Evolutionary conservation across 2,888 invertebrate species (phyloP), one percentile per base, ranked within the genome.

Genomic region (Allacma fusca): DNA sequence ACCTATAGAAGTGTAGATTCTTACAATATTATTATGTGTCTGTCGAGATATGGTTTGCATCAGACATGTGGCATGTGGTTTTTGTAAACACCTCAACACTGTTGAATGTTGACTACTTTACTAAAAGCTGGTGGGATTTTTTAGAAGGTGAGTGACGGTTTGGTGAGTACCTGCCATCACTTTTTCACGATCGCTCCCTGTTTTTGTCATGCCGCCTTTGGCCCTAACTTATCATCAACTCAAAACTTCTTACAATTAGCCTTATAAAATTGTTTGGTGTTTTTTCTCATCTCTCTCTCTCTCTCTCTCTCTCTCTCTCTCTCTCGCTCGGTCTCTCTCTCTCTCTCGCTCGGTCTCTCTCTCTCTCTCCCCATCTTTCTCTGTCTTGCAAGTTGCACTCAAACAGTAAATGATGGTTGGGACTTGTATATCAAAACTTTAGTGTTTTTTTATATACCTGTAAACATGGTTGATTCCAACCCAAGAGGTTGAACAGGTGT

Each of bases 261-360:
- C 73, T 62, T 73, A 73, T 73, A 64, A 64, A 73, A 73, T 40
- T 62, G 73, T 24, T 64, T 73, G 12, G 23, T 40, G 34, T 67
- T 67, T 67, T 68, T 34, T 19, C 29, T 13, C 28, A n/a, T 28
- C 21, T 24, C 29, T 26, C 43, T 43, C 21, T 26, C 28, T 21
- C 57, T 12, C 1, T 62, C 16, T 62, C 62, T 62, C 62, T 62
- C 62, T 24, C 13, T 62, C 24, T 24, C 62, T 62, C 24, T 62
- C 62, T 57, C 21, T 57, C 5, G 34, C 4, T 9, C 9, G 34
- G n/a, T 28, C 21, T 24, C 29, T 26, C 43, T 43, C 21, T 26
- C 28, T 21, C 57, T 12, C 1, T 62, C 16, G 9, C 62, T 62
- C 62, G 9, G 23, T 24, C 13, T 62, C 24, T 24, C 62, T 62